These are phyloP conservation scores for Callimorpha dominula DNA, from an alignment of 2,888 invertebrate genomes.

Conservation along the genomic window DNA sequence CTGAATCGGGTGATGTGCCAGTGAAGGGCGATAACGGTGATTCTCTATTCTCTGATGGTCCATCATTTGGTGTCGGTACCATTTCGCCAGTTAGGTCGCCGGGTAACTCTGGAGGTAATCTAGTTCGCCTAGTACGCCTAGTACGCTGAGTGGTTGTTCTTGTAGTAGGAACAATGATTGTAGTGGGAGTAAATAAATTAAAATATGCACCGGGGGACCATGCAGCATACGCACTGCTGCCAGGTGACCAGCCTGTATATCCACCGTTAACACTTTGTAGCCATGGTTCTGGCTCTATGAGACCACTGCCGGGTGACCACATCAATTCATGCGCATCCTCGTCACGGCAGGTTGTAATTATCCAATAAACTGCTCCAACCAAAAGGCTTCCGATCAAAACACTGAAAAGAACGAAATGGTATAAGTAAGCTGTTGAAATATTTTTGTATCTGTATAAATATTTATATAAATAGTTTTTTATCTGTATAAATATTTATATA, in stretches of 20 bases:
- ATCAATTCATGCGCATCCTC: background rate
- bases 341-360: background rate
- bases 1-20: no score
- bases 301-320: slow-evolving; percentile 7
- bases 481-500: no score
- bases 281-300: slow-evolving; percentile 9
- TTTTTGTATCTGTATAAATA: no score
- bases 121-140: background rate
- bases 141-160: background rate
- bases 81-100: background rate
- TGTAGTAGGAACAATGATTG: background rate
- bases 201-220: slow-evolving; percentile 9
- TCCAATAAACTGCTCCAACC: slow-evolving; percentile 8
- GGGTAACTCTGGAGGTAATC: slow-evolving; percentile 2
- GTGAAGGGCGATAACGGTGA: no score
- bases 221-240: background rate
- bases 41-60: no score
- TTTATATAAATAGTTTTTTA: no score
- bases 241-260: slow-evolving; percentile 9
- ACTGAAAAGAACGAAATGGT: background rate
- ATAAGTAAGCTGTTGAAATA: background rate
- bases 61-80: no score
- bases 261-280: background rate
- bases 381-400: background rate
- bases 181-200: background rate